These are phyloP conservation scores for Microcebus murinus DNA, from an alignment of 2,113 vertebrate genomes.

Conservation along the genomic window DNA sequence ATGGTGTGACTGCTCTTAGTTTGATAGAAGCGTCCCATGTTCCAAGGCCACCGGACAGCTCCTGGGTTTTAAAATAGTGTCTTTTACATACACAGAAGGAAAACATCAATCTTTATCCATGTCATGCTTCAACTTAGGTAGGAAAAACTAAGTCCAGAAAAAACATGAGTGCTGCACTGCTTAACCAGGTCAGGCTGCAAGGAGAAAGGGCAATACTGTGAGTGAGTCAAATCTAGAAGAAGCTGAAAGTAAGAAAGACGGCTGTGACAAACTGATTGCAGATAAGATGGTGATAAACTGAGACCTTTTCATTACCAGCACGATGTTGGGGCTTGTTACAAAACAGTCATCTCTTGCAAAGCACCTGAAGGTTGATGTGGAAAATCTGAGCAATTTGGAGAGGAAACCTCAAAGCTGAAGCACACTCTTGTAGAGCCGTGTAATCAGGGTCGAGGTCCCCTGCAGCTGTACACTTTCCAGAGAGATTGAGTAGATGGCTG, in stretches of 20 bases:
- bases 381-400: slow-evolving; percentile 44
- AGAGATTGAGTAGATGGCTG: not conserved
- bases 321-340: not conserved
- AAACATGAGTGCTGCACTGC: not conserved
- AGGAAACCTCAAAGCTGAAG: not conserved
- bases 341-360: slow-evolving; percentile 25
- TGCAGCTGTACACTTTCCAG: not conserved
- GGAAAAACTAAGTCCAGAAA: not conserved
- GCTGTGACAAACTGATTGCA: not conserved
- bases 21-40: not conserved
- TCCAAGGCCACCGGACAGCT: not conserved
- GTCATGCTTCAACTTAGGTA: not conserved
- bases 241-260: slow-evolving; percentile 48
- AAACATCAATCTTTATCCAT: not conserved
- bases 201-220: not conserved
- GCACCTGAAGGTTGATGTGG: slow-evolving; percentile 10
- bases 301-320: not conserved
- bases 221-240: slow-evolving; percentile 53
- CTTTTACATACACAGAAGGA: not conserved
- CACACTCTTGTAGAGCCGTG: not conserved
- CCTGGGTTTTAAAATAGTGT: not conserved
- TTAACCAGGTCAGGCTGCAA: not conserved
- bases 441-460: not conserved
- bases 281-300: slow-evolving; percentile 25
- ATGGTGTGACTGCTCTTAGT: not conserved